Evolutionary conservation across 1,140 invertebrate species (phyloP), one percentile per base, ranked within the genome.

Genomic region (Pteromalus puparum): DNA sequence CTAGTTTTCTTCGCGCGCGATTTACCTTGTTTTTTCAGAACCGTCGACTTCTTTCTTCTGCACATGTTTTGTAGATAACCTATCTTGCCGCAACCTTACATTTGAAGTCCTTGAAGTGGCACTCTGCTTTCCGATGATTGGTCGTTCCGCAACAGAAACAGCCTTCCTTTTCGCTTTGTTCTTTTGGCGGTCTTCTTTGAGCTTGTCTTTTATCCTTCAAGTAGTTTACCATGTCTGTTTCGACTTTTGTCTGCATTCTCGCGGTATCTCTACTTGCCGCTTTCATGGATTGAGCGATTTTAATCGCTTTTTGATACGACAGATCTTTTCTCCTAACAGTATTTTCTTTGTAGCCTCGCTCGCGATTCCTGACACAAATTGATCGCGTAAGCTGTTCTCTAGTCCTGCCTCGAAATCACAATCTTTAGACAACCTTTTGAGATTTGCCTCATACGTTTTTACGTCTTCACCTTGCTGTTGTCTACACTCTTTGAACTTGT

Each of bases 381-480:
- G 83, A 34, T 87, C 86, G 4, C 81, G 81, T 0, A 87, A n/a
- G 0, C 34, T 13, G 1, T 53, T 68, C 7, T 85, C 72, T n/a
- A 86, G 30, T 26, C n/a, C 18, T 3, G 46, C n/a, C 13, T 34
- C 65, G 61, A 86, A 87, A 24, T 86, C 68, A 73, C 75, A 85
- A 75, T 85, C 6, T 26, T 72, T 26, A 24, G 83, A 68, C 30
- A 87, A 81, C 28, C 76, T 70, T 72, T 80, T 76, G 46, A 87
- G 65, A 9, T 26, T 75, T 21, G 86, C 86, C 15, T 75, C 68
- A 61, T 72, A 87, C 26, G 80, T 61, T 21, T 72, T 70, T 7
- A 87, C 77, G 13, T 82, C 42, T 42, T 87, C 86, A 10, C 65
- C 80, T 1, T 53, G 61, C 2, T 18, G 1, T 82, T 87, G 86